phyloP scores from a whole-genome alignment of 2,888 invertebrate species.

The Panopea generosa region DNA sequence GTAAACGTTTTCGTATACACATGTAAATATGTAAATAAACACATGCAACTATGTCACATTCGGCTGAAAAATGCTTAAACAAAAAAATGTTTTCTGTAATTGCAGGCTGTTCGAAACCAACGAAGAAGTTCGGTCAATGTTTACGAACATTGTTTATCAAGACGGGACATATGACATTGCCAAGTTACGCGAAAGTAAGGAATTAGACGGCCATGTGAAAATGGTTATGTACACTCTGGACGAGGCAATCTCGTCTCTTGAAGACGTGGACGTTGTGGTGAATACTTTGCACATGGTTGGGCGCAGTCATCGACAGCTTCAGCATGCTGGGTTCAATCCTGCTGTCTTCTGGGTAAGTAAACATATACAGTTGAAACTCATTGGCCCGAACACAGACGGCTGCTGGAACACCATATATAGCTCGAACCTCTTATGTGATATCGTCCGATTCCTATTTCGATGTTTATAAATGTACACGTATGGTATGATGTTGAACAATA shows the following conservation, averaged over 20 bases:
- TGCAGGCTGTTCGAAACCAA: slow-evolving; percentile 75
- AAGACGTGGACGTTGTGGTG: slow-evolving; percentile 94
- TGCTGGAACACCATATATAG: too few species aligned
- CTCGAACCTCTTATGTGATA: too few species aligned
- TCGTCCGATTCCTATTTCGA: too few species aligned
- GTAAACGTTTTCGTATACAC: too few species aligned
- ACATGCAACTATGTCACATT: too few species aligned
- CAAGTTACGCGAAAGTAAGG: slow-evolving; percentile 92
- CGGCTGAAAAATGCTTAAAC: too few species aligned
- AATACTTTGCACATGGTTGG: slow-evolving; percentile 93
- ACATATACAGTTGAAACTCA: too few species aligned
- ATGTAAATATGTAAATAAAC: too few species aligned
- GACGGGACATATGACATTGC: slow-evolving; percentile 87
- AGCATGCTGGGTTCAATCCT: slow-evolving; percentile 89
- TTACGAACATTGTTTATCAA: slow-evolving; percentile 61
- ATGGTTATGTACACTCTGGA: slow-evolving; percentile 96
- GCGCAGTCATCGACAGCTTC: slow-evolving; percentile 92
- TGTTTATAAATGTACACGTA: too few species aligned
- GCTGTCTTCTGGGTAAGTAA: slow-evolving; percentile 95
- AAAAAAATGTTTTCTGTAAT: slow-evolving; percentile 19
- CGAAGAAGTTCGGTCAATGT: slow-evolving; percentile 64
- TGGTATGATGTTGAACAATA: too few species aligned
- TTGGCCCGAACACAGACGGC: too few species aligned
- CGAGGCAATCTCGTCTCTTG: slow-evolving; percentile 95
- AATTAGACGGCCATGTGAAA: slow-evolving; percentile 94